Evolutionary conservation across 2,888 invertebrate genomes (phyloP), one percentile per base, ranked within the genome.

Genomic region (Micoletzkya japonica): DNA sequence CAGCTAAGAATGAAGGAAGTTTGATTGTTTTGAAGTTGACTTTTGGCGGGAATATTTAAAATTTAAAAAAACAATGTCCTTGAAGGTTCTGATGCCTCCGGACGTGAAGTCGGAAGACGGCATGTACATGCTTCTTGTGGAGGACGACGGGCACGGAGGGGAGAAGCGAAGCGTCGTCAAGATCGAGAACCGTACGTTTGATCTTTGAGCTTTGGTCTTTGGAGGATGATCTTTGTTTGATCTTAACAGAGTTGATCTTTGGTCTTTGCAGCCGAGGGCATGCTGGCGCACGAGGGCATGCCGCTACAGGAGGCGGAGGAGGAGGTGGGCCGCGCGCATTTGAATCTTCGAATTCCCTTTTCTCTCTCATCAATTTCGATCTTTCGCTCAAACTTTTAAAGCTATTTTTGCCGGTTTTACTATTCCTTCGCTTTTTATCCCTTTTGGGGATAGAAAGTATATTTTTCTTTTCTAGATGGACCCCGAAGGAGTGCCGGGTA

Each of bases 71-170:
- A 10, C 44, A 26, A 7, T 32, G 14, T 63, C 7, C 2, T 64
- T 63, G 17, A 44, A 70, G 70, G 70, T 75, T 14, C 28, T 70
- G 14, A 34, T 73, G 2, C 71, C 72, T 2, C 70, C 54, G 10
- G 73, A 59, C 24, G 50, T 60, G 50, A 66, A 64, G 44, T 56
- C 69, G 37, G 37, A 56, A 20, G 59, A 28, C 2, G 52, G 37
- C 2, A 57, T 70, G 10, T 61, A 69, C 37, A 69, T 59, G 26
- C 37, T 73, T 14, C 54, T 73, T 7, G 69, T 73, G 28, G 54
- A 63, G 28, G 39, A 44, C 24, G 73, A 63, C 26, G 61, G 56
- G 28, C 56, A 52, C 30, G 50, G 58, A 52, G 67, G 24, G 50
- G 58, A 54, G 70, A 67, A 67, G 57, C 61, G 37, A 56, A 36